phyloP scores from a whole-genome alignment of 2,113 vertebrate species.

The Pavo muticus region DNA sequence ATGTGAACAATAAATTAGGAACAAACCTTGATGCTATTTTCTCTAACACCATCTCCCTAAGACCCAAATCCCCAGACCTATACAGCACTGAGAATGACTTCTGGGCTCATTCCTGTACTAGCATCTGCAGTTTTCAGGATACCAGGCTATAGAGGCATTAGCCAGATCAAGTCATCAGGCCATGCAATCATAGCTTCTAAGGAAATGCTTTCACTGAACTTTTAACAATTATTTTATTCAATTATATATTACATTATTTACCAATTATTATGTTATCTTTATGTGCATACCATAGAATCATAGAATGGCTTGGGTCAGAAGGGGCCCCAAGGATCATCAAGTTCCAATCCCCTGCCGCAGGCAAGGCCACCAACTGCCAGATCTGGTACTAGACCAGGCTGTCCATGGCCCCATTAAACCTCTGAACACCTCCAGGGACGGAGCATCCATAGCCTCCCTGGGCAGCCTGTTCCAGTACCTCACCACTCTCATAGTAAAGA shows the following conservation, averaged over 20 bases:
- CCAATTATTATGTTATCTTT: neutral
- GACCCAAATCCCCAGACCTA: neutral
- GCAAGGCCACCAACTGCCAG: too few relatives aligned
- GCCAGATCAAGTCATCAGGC: neutral
- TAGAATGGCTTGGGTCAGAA: too few relatives aligned
- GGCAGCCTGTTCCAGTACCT: too few relatives aligned
- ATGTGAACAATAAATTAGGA: neutral
- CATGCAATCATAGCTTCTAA: neutral
- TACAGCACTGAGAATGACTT: neutral
- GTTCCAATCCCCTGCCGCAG: too few relatives aligned
- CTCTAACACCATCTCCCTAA: neutral
- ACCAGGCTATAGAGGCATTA: neutral
- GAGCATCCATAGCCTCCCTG: too few relatives aligned
- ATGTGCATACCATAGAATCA: neutral
- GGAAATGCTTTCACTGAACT: neutral
- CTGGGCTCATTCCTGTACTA: neutral
- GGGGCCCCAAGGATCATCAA: too few relatives aligned
- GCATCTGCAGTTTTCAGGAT: neutral
- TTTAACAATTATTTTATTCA: neutral
- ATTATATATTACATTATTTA: neutral
- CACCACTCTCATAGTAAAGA: too few relatives aligned
- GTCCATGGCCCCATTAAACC: too few relatives aligned
- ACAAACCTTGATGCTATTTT: neutral
- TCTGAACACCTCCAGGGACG: too few relatives aligned
- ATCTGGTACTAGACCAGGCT: too few relatives aligned